Conservation (phyloP, 2,888 invertebrate genomes). For the Drosophila meridionalis region DNA sequence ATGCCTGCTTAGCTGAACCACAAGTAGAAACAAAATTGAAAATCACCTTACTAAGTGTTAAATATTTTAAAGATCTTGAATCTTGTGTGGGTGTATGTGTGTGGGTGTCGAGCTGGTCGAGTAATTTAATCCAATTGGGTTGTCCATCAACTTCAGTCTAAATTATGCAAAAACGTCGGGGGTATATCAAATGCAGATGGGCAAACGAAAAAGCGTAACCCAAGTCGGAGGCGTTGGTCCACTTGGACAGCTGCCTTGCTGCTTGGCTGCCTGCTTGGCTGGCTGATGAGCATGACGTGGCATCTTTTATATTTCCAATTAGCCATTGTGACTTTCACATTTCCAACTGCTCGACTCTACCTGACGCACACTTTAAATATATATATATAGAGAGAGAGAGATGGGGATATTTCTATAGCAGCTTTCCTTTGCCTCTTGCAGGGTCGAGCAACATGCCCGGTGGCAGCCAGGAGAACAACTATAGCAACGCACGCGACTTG, state of each 20-base stretch:
- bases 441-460: slow-evolving; percentile 69
- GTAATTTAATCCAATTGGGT: slow-evolving; percentile 26
- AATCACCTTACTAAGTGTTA: background rate
- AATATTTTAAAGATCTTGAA: slow-evolving; percentile 1
- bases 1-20: background rate
- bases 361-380: slow-evolving; percentile 11
- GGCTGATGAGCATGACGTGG: slow-evolving; percentile 48
- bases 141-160: slow-evolving; percentile 33
- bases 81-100: background rate
- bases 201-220: slow-evolving; percentile 7
- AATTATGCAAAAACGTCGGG: slow-evolving; percentile 35
- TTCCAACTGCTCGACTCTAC: slow-evolving; percentile 27
- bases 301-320: slow-evolving; percentile 58
- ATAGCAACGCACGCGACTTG: slow-evolving; percentile 77
- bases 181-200: slow-evolving; percentile 40
- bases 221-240: slow-evolving; percentile 31
- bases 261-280: slow-evolving; percentile 36
- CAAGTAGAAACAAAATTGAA: background rate
- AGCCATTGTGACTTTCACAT: slow-evolving; percentile 68
- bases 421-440: slow-evolving; percentile 36
- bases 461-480: slow-evolving; percentile 79
- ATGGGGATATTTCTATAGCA: background rate
- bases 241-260: slow-evolving; percentile 41
- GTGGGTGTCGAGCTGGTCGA: slow-evolving; percentile 2
- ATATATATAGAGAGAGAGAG: background rate